phyloP scores from a whole-genome alignment of 2,113 vertebrate genomes.

The Sitta europaea region DNA sequence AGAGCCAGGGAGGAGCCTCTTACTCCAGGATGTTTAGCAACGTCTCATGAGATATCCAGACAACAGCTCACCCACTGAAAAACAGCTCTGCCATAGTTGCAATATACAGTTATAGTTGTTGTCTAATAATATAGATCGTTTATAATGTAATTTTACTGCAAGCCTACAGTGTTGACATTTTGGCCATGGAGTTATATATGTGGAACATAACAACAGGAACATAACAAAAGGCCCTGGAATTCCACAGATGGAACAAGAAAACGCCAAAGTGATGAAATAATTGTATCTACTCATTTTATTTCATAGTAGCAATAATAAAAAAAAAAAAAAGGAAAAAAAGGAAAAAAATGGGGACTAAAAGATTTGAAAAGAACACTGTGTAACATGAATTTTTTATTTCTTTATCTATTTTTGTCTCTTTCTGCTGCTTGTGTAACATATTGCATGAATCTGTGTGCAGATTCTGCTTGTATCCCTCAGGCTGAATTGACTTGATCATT shows the following conservation, averaged over 20 bases:
- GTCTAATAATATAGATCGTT: neutral
- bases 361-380: neutral
- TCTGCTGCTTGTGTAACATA: neutral
- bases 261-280: neutral
- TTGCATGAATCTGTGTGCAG: neutral
- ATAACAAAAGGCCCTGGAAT: neutral
- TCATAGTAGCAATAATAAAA: neutral
- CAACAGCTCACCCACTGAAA: neutral
- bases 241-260: neutral
- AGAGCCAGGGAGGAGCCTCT: neutral
- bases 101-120: too few relatives aligned
- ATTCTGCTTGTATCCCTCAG: neutral
- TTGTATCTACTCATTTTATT: neutral
- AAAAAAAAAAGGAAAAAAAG: neutral
- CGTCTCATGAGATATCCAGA: neutral
- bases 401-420: neutral
- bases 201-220: neutral
- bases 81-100: neutral
- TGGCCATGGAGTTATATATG: rapidly evolving
- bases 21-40: neutral
- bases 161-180: neutral
- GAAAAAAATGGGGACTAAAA: neutral
- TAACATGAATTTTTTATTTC: neutral
- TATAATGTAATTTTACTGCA: neutral
- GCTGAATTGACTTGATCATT: neutral